Evolutionary conservation across 2,888 invertebrate species (phyloP).

Genomic region (Phlogophora meticulosa): DNA sequence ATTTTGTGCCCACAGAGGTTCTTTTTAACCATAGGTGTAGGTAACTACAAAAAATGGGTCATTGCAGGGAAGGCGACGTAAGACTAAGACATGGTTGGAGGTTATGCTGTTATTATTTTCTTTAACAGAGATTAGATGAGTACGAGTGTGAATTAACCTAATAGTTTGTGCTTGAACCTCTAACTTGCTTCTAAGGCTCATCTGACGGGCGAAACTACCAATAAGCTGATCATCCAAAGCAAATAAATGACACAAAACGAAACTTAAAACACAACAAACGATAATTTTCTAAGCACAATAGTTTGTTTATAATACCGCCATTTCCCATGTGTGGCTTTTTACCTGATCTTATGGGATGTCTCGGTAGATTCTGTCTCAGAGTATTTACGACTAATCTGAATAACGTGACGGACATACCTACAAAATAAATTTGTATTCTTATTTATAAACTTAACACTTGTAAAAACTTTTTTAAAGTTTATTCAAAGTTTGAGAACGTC

Average conservation of each 20-base stretch:
- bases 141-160: no score
- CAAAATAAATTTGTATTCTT: conserved; percentile 26
- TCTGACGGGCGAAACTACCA: neutral
- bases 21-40: no score
- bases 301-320: conserved; percentile 16
- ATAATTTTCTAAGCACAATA: neutral
- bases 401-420: conserved; percentile 87
- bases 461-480: neutral
- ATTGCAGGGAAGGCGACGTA: no score
- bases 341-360: conserved; percentile 82
- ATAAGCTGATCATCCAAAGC: neutral
- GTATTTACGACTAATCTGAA: conserved; percentile 80
- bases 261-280: neutral
- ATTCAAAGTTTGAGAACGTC: neutral
- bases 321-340: conserved; percentile 64
- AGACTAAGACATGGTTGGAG: no score
- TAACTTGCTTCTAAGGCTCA: neutral
- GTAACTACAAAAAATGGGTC: no score
- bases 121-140: no score
- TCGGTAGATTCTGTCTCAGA: conserved; percentile 79
- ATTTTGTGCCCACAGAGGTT: no score
- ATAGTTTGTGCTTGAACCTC: no score
- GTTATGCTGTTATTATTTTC: no score
- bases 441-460: conserved; percentile 30
- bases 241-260: neutral